Base-by-base conservation (phyloP, 2,888 invertebrate genomes). In the Electrophaes corylata region DNA sequence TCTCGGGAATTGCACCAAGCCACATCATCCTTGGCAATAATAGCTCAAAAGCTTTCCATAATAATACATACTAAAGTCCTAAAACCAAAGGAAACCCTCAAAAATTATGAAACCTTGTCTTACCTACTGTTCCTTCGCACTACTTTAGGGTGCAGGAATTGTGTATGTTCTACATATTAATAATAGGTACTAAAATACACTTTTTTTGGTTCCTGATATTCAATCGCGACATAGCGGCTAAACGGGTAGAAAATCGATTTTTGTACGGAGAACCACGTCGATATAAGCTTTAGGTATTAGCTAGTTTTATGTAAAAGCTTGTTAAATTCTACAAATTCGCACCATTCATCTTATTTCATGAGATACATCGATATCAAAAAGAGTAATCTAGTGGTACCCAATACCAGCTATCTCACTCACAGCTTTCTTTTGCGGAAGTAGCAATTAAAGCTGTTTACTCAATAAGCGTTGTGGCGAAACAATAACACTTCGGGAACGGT, bases 401-500 rank as follows among this genome's bases (percentile, higher is more conserved):
- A 60, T 55, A 61, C 31, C 18, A 60, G 19, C 57, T 64, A 45
- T 72, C 77, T 85, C 81, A 46, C 45, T 59, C 58, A 74, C 65
- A 62, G 64, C 64, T 74, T 72, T 72, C 60, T 67, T 78, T 77
- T 82, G 68, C 89, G 89, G 89, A 90, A 89, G 84, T 78, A 72
- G 73, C 81, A 84, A 86, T 87, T 86, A 88, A 67, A 85, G 80
- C 81, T 82, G 72, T 84, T 82, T 78, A 62, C 64, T 75, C 74
- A 70, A 60, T 60, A 60, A 51, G 60, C 55, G 74, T 78, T 78
- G 80, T 80, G 79, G 78, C 80, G 80, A 81, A 81, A 89, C 90
- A 90, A 90, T 89, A 83, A 81, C 72, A 76, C 60, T 80, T 76
- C 78, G 83, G 80, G 86, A 86, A 83, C 82, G 76, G 75, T 89